Conservation (phyloP, 2,797 vertebrate genomes). For the Erpetoichthys calabaricus region DNA sequence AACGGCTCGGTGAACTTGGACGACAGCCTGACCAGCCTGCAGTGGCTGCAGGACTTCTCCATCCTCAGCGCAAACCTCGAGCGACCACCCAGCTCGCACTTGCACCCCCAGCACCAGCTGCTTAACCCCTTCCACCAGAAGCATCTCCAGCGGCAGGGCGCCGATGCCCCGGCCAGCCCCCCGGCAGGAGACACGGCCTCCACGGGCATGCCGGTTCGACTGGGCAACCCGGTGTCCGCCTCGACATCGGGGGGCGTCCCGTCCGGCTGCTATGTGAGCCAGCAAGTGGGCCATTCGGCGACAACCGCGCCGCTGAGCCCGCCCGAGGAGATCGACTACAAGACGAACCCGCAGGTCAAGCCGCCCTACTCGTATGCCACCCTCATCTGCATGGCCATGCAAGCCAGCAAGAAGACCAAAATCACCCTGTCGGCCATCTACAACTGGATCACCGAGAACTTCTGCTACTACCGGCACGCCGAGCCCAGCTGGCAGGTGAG, state of each 20-base stretch:
- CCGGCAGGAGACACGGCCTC: conserved; percentile 62
- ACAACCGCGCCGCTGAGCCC: conserved; percentile 35
- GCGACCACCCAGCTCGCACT: conserved; percentile 33
- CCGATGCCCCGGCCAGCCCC: conserved; percentile 60
- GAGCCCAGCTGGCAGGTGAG: conserved; percentile 81
- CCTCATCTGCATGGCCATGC: conserved; percentile 77
- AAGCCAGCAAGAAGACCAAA: conserved; percentile 65
- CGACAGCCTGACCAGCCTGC: conserved; percentile 72
- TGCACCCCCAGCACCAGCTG: conserved; percentile 36
- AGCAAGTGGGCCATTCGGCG: conserved; percentile 13
- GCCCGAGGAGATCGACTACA: conserved; percentile 56
- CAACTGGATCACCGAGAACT: conserved; percentile 72
- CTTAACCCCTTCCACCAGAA: conserved; percentile 29
- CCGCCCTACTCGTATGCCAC: conserved; percentile 71
- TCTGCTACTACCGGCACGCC: conserved; percentile 72
- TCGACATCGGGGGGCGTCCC: conserved; percentile 44
- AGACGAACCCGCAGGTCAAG: conserved; percentile 57
- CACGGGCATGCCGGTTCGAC: conserved; percentile 47
- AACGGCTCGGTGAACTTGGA: conserved; percentile 43
- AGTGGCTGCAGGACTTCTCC: conserved; percentile 77
- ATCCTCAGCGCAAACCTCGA: conserved; percentile 59
- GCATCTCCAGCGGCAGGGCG: conserved; percentile 28
- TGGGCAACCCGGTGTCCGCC: conserved; percentile 38
- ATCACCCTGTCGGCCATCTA: conserved; percentile 73
- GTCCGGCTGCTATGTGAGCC: conserved; percentile 12